Evolutionary conservation across 2,888 invertebrate species (phyloP).

Genomic region (Thyatira batis): DNA sequence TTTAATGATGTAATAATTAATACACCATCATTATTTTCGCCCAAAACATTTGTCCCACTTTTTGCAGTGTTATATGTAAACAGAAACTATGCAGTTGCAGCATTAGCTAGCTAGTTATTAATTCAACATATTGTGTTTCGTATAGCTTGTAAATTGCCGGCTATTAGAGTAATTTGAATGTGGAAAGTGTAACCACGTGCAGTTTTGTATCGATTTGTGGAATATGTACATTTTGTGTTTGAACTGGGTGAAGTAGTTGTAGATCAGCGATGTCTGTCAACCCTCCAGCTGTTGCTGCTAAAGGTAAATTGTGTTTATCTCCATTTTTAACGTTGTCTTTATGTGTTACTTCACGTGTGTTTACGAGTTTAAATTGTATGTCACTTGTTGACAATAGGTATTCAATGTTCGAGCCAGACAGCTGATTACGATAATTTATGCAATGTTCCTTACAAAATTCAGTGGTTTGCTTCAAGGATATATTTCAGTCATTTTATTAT

Average conservation of each 20-base stretch:
- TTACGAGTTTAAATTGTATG: neutral
- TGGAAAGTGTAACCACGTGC: neutral
- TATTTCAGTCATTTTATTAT: neutral
- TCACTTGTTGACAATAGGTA: neutral
- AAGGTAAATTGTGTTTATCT: slow-evolving; percentile 48
- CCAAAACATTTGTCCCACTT: slow-evolving; percentile 7
- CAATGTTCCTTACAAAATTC: neutral
- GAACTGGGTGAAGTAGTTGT: slow-evolving; percentile 25
- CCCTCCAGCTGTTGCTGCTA: slow-evolving; percentile 53
- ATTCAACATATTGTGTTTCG: neutral
- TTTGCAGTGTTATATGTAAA: slow-evolving; percentile 3
- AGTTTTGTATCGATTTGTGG: slow-evolving; percentile 5
- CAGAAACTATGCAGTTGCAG: slow-evolving; percentile 6
- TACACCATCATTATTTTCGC: neutral
- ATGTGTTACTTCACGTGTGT: slow-evolving; percentile 6
- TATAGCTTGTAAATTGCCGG: neutral
- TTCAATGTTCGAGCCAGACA: neutral
- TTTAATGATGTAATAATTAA: slow-evolving; percentile 1
- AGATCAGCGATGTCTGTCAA: slow-evolving; percentile 53
- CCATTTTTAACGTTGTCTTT: neutral
- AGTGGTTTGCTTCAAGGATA: neutral
- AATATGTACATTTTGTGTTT: slow-evolving; percentile 28
- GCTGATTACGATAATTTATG: neutral
- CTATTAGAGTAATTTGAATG: neutral
- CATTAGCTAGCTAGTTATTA: neutral